Evolutionary conservation across 2,888 invertebrate species (phyloP), one percentile per base, ranked within the genome.

Genomic region (Eumerus sabulonum): DNA sequence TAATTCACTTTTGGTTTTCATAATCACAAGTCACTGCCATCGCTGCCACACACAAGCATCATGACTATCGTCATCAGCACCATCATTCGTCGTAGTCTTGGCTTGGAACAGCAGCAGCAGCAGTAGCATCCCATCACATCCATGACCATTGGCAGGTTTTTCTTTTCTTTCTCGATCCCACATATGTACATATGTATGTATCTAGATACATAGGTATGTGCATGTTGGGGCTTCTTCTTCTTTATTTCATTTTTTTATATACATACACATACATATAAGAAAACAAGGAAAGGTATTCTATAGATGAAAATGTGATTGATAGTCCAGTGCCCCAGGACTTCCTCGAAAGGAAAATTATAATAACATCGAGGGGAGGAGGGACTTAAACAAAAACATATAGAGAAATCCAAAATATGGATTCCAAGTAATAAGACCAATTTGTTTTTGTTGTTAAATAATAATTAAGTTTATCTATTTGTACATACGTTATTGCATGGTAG

Each of bases 291-390:
- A 9, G 1, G n/a, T n/a, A 40, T 19, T 60, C 63, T 60, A 11
- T 35, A 48, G 76, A 76, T 76, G 36, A 67, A 77, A 73, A 68
- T 77, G 73, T 63, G 77, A 79, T 73, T 4, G 68, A 79, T 79
- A n/a, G n/a, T n/a, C n/a, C n/a, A n/a, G n/a, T n/a, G n/a, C 77
- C 53, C 42, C 59, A 73, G 68, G 68, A 77, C 67, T 77, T 62
- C 67, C 73, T 73, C 73, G 57, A 73, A 66, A 66, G 66, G 59
- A 73, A 73, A 73, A 72, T 64, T 62, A 40, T 12, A 59, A 71
- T 27, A 60, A 62, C 18, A 56, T 40, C 19, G 14, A 18, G 51
- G 36, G 38, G 16, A 53, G n/a, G n/a, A n/a, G n/a, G n/a, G n/a
- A n/a, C n/a, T n/a, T n/a, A 40, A 60, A 35, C 13, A 56, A 44